Base-by-base conservation (phyloP, 2,113 vertebrate species). In the Bujurquina vittata region DNA sequence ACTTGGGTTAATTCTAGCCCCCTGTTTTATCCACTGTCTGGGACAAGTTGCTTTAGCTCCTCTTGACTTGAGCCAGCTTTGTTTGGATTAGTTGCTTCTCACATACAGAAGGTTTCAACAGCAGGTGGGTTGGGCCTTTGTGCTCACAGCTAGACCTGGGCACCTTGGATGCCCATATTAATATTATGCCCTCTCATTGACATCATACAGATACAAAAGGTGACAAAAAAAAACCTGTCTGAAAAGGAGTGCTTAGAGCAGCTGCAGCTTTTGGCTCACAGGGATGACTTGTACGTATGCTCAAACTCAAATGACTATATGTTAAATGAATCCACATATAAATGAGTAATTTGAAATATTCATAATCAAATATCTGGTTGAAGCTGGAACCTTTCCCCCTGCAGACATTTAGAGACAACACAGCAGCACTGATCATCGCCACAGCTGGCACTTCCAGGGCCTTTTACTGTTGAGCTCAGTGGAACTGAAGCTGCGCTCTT, bases 41-140 rank as follows among this genome's bases (percentile, higher is more conserved):
- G 35, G 18, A 37, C 60, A 62, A 37, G 33, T 63, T 18, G 18
- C 4, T 46, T 46, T 46, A 46, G 43, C 12, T 15, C 20, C 35
- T 40, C 6, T 1, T 10, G 0, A 2, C 1, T 63, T 37, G n/a
- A 14, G 33, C 20, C 60, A 33, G n/a, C 22, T 65, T 65, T 43
- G n/a, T 43, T 65, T 65, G 40, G 35, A 43, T 65, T 65, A 12
- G 35, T 35, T 43, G n/a, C 62, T 23, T 35, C 62, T 65, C 35
- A 3, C 62, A 43, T 40, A 40, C 33, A 63, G 33, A 37, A 63
- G 33, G 20, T 40, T 63, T 63, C 22, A 22, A 11, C 35, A 40
- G 33, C 20, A 40, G 20, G 20, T 63, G 11, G 20, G 61, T 63
- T 33, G 3, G 61, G 61, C 61, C 7, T 63, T 22, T 22, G 60